Base-by-base conservation (phyloP, 2,797 vertebrate species). In the Buphagus erythrorhynchus region DNA sequence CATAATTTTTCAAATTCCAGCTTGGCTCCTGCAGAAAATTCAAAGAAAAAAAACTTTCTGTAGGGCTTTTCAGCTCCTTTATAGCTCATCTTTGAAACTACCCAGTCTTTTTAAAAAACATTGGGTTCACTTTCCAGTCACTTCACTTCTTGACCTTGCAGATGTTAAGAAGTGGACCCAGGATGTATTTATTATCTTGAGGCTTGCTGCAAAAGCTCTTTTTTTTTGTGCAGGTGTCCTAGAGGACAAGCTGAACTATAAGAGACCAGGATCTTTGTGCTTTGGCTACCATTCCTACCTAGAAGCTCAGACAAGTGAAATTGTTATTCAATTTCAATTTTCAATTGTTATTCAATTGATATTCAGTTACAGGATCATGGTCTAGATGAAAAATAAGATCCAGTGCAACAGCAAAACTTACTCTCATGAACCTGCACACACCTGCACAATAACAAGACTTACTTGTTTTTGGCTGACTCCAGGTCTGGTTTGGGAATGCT, bases 321-420 rank as follows among this genome's bases (percentile, higher is more conserved):
- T 94, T 95, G 90, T 96, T 97, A 96, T 91, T 96, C 91, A 66
- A 96, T n/a, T n/a, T n/a, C n/a, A n/a, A n/a, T n/a, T n/a, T n/a
- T n/a, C n/a, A n/a, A n/a, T n/a, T n/a, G n/a, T n/a, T n/a, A n/a
- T n/a, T n/a, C n/a, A 97, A 93, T 69, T 93, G 95, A 95, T 97
- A 97, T 96, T 97, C 86, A 77, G 89, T 97, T 97, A 98, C 95
- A 93, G 85, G 77, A 94, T 90, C 92, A 67, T 5, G n/a, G 52
- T 52, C 66, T 89, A 71, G 83, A 83, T 92, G 88, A 97, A 97
- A 95, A 96, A 76, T 63, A 94, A 92, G 88, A 86, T 66, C 69
- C 40, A 59, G 33, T 55, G 90, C 77, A 90, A 91, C 35, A 77
- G 13, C 61, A 94, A 96, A 93, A 91, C 71, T 88, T 95, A 43